Percentiles rank a stretch among this genome's conserved stretches.
phyloP scores from a whole-genome alignment of 2,113 vertebrate genomes.

The Phyllopteryx taeniolatus region DNA sequence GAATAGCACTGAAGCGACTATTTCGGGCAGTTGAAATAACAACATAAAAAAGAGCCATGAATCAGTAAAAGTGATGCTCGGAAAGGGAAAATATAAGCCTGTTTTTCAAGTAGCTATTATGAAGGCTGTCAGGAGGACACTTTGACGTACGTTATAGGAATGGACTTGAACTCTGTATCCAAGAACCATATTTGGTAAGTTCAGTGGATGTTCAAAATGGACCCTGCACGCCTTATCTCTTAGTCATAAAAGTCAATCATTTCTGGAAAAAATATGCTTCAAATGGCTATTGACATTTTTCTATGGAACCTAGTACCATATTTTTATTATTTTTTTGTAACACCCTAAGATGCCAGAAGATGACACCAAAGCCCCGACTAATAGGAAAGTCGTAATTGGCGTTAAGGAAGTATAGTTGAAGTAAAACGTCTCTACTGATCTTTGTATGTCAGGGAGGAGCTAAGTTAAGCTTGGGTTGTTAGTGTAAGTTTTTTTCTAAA shows the following conservation, averaged over 20 bases:
- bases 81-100: constrained; percentile 42
- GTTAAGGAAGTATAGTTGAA: too few species aligned
- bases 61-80: constrained; percentile 57
- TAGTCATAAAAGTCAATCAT: neutral
- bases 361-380: too few species aligned
- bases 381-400: too few species aligned
- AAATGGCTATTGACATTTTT: too few species aligned
- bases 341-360: too few species aligned
- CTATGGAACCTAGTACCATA: too few species aligned
- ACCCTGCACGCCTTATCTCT: neutral
- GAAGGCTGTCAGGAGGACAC: constrained; percentile 54
- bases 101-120: constrained; percentile 58
- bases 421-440: too few species aligned
- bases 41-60: constrained; percentile 58
- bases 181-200: neutral
- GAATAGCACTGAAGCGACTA: constrained; percentile 40
- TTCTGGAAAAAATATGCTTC: neutral
- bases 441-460: too few species aligned
- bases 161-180: constrained; percentile 6
- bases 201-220: neutral
- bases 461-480: too few species aligned
- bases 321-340: too few species aligned
- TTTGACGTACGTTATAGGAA: constrained; percentile 52
- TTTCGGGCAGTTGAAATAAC: constrained; percentile 46
- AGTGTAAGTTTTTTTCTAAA: too few species aligned